A percentile compares a stretch with the other conserved stretches of the same genome.
phyloP scores from a whole-genome alignment of 1,140 invertebrate species.

The Drosophila watanabei region DNA sequence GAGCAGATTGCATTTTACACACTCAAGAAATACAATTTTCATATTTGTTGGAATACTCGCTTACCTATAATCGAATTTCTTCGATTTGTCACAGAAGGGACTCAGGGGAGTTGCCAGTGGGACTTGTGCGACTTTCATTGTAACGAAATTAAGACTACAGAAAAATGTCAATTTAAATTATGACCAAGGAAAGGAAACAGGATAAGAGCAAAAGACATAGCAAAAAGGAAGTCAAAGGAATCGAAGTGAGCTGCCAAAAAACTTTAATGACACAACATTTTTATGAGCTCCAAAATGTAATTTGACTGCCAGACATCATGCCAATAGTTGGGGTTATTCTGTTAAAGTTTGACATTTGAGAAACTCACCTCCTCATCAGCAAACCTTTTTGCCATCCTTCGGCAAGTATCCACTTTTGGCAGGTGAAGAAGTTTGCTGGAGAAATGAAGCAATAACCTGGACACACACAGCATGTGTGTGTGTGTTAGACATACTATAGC shows the following conservation, averaged over 20 bases:
- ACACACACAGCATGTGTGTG: not conserved
- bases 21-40: conserved; percentile 14
- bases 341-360: conserved; percentile 44
- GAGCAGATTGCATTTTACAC: not conserved
- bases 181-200: conserved; percentile 27
- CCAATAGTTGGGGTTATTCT: conserved; percentile 11
- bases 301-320: conserved; percentile 52
- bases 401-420: conserved; percentile 49
- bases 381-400: conserved; percentile 42
- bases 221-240: conserved; percentile 12
- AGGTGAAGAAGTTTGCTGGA: conserved; percentile 57
- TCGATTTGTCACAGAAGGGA: conserved; percentile 5
- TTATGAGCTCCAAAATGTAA: conserved; percentile 70
- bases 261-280: conserved; percentile 71
- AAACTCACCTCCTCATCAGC: conserved; percentile 26
- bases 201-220: not conserved
- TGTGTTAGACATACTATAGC: conserved; percentile 23
- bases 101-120: conserved; percentile 16
- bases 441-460: conserved; percentile 83
- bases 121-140: conserved; percentile 7
- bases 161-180: conserved; percentile 73
- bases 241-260: conserved; percentile 69
- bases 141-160: conserved; percentile 52
- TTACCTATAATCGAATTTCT: conserved; percentile 24
- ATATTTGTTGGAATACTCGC: conserved; percentile 18